These are phyloP conservation scores for Amiota communis DNA, from an alignment of 2,888 invertebrate species.

Conservation along the genomic window DNA sequence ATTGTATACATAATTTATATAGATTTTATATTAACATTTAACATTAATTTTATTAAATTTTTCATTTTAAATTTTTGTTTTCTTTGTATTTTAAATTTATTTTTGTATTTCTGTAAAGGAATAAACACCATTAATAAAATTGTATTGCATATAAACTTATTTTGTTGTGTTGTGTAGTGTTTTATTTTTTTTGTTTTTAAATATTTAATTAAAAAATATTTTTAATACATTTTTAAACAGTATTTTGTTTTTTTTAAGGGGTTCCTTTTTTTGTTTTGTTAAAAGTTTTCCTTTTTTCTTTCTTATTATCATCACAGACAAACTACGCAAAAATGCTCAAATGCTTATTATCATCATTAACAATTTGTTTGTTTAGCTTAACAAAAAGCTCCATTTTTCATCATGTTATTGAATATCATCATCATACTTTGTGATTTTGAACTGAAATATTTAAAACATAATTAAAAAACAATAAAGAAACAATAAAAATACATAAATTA, in stretches of 20 bases:
- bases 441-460: neutral
- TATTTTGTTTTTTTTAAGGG: slow-evolving; percentile 49
- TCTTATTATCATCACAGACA: slow-evolving; percentile 60
- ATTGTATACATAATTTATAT: slow-evolving; percentile 21
- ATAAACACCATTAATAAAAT: slow-evolving; percentile 59
- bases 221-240: slow-evolving; percentile 44
- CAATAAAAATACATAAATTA: neutral
- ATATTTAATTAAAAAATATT: too few relatives aligned
- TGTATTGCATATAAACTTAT: slow-evolving; percentile 41
- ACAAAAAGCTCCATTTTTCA: slow-evolving; percentile 52
- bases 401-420: neutral
- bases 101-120: slow-evolving; percentile 50
- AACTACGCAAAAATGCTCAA: slow-evolving; percentile 54
- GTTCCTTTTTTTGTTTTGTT: slow-evolving; percentile 40
- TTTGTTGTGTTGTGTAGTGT: too few relatives aligned
- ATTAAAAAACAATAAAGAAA: neutral
- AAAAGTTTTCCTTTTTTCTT: slow-evolving; percentile 14
- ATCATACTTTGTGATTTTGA: neutral
- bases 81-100: slow-evolving; percentile 30
- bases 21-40: slow-evolving; percentile 16
- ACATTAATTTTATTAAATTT: slow-evolving; percentile 31
- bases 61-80: slow-evolving; percentile 33
- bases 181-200: too few relatives aligned
- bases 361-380: slow-evolving; percentile 56
- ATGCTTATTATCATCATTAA: slow-evolving; percentile 64